Evolutionary conservation across 2,888 invertebrate genomes (phyloP).

Genomic region (Julus scanicus): DNA sequence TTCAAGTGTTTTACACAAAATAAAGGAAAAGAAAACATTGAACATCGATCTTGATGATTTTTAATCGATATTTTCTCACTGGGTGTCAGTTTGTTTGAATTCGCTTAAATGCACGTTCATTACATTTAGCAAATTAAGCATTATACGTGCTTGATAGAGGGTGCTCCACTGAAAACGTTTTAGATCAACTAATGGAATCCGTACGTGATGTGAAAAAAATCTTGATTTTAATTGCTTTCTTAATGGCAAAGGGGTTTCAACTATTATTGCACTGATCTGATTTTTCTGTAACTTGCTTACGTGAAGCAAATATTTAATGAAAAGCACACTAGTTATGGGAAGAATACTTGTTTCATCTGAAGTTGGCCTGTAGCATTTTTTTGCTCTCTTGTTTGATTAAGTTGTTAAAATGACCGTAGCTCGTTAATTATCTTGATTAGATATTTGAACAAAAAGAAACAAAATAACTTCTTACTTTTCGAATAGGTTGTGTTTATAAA

Average conservation of each 20-base stretch:
- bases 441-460: not conserved
- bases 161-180: not conserved
- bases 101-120: not conserved
- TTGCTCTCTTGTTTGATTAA: not conserved
- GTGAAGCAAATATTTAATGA: constrained; percentile 34
- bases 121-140: not conserved
- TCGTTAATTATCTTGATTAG: not conserved
- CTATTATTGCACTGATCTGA: not conserved
- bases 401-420: not conserved
- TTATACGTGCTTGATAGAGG: not conserved
- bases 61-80: not conserved
- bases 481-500: too few species aligned
- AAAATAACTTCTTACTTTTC: not conserved
- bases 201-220: constrained; percentile 36
- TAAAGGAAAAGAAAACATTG: not conserved
- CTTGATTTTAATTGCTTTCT: constrained; percentile 28
- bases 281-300: constrained; percentile 18
- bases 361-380: not conserved
- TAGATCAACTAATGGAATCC: constrained; percentile 23
- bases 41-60: not conserved
- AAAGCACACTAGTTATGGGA: not conserved
- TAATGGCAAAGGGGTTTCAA: not conserved
- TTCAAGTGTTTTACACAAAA: not conserved
- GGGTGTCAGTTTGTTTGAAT: not conserved
- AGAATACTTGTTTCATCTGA: not conserved